Evolutionary conservation across 2,113 vertebrate species (phyloP).

Genomic region (Rhea americana): DNA sequence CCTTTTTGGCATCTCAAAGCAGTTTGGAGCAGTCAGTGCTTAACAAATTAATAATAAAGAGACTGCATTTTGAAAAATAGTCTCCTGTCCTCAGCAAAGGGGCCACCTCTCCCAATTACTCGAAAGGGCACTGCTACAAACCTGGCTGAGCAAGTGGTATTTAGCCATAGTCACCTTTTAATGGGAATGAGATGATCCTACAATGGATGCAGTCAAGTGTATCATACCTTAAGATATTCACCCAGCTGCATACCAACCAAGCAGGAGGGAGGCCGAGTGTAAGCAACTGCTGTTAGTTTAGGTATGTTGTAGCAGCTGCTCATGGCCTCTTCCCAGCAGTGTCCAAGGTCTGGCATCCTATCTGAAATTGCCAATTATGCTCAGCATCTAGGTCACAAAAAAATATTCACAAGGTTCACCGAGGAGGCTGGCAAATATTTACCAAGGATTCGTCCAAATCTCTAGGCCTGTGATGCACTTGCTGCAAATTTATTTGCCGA

Average conservation of each 20-base stretch:
- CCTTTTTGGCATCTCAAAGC: background rate
- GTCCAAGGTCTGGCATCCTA: background rate
- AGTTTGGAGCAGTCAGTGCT: conserved; percentile 15
- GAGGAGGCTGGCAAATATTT: conserved; percentile 59
- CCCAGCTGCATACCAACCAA: accelerated
- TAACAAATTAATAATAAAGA: conserved; percentile 44
- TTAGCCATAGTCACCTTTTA: background rate
- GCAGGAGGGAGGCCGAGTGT: background rate
- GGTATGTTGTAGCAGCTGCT: background rate
- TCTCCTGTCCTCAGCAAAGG: background rate
- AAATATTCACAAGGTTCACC: background rate
- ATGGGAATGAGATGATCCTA: conserved; percentile 12
- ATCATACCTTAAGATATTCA: background rate
- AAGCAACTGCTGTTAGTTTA: background rate
- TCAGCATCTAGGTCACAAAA: background rate
- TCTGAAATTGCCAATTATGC: background rate
- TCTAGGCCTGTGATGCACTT: background rate
- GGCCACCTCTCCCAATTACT: background rate
- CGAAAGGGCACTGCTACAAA: conserved; percentile 18
- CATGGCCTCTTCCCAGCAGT: background rate
- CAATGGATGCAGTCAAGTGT: background rate
- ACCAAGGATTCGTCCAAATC: conserved; percentile 58
- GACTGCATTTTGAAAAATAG: conserved; percentile 6
- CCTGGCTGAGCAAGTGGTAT: background rate
- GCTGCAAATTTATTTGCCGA: conserved; percentile 62